phyloP scores from a whole-genome alignment of 2,888 invertebrate genomes.

The Perizoma flavofasciatum region DNA sequence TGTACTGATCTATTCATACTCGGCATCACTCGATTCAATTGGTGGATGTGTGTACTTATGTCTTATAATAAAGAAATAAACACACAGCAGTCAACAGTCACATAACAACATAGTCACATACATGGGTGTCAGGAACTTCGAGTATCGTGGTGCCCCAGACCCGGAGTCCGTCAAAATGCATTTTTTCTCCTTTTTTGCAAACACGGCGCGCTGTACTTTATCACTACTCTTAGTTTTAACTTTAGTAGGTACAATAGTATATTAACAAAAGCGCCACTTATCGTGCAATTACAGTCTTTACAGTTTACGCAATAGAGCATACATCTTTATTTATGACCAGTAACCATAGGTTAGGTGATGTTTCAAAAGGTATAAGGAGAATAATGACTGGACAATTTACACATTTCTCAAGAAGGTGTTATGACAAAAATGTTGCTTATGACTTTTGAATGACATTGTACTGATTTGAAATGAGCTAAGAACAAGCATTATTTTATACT shows the following conservation, averaged over 20 bases:
- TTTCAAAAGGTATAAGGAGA: conserved; percentile 19
- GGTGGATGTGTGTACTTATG: no score
- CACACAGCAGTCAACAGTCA: no score
- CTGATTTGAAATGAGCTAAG: background rate
- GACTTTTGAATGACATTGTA: conserved; percentile 22
- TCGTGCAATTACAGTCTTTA: conserved; percentile 27
- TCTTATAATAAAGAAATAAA: no score
- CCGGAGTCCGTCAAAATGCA: no score
- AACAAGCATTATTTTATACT: background rate
- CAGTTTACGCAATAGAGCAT: conserved; percentile 18
- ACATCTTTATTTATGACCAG: conserved; percentile 23
- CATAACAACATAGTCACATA: no score
- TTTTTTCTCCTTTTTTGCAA: no score
- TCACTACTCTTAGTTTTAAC: conserved; percentile 4
- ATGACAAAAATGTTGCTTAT: background rate
- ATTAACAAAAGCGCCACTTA: conserved; percentile 31
- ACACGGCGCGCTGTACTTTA: background rate
- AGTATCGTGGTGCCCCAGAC: no score
- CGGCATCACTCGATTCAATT: no score
- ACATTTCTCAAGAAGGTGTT: conserved; percentile 8
- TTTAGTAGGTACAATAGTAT: conserved; percentile 23
- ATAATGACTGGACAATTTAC: conserved; percentile 23
- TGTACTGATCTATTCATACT: no score
- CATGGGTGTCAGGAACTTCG: no score
- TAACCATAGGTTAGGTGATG: conserved; percentile 21